phyloP scores from a whole-genome alignment of 2,113 vertebrate genomes.

The Brachypodius melanocephalos region DNA sequence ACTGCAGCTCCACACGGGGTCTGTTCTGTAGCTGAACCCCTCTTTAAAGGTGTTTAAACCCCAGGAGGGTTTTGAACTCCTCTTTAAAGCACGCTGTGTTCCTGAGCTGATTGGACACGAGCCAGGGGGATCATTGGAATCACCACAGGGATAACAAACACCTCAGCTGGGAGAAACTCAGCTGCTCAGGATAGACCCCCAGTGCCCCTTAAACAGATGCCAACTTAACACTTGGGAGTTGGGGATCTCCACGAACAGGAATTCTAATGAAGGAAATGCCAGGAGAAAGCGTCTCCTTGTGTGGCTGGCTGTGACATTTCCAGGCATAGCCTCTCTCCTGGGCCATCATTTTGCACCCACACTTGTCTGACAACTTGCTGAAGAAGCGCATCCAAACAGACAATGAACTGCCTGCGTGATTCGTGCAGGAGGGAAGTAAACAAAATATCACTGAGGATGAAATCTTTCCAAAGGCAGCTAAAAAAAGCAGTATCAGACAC shows the following conservation, averaged over 20 bases:
- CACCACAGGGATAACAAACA: not conserved
- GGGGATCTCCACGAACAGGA: not conserved
- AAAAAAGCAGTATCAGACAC: conserved; percentile 13
- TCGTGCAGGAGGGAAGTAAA: conserved; percentile 49
- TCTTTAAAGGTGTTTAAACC: not conserved
- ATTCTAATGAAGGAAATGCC: not conserved
- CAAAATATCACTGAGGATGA: conserved; percentile 43
- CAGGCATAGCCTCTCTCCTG: conserved; percentile 28
- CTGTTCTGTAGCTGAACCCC: not conserved
- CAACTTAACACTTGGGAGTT: not conserved
- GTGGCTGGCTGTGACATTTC: conserved; percentile 46
- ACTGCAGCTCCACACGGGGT: not conserved
- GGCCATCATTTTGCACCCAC: conserved; percentile 54
- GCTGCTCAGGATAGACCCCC: not conserved
- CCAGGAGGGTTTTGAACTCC: not conserved
- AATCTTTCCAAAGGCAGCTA: not conserved
- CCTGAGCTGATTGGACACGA: not conserved
- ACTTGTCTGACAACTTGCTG: conserved; percentile 65
- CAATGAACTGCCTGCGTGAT: conserved; percentile 36
- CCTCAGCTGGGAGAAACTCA: not conserved
- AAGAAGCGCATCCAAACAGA: conserved; percentile 58
- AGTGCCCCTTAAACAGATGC: not conserved
- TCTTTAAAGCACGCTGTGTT: not conserved
- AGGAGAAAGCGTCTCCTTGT: not conserved
- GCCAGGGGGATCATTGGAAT: not conserved